Conservation (phyloP, 2,797 vertebrate genomes). For the Phalloptychus januarius region DNA sequence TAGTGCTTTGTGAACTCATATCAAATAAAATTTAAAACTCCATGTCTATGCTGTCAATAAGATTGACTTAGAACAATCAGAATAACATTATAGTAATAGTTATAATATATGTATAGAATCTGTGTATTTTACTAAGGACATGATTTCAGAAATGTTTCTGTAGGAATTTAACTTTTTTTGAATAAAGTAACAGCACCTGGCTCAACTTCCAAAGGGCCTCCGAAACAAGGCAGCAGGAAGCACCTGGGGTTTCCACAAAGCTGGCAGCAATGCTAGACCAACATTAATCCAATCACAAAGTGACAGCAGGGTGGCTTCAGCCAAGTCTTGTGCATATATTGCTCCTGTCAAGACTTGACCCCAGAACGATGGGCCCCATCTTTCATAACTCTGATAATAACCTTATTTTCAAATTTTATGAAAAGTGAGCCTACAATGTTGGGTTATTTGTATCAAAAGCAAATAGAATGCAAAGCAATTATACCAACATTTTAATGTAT, state of each 20-base stretch:
- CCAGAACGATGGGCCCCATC: conserved; percentile 24
- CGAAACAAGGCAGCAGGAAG: conserved; percentile 61
- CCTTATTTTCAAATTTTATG: neutral
- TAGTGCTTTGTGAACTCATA: conserved; percentile 91
- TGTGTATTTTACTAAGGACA: neutral
- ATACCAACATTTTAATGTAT: neutral
- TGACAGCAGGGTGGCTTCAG: conserved; percentile 72
- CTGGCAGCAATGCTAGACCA: conserved; percentile 40
- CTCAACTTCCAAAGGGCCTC: conserved; percentile 46
- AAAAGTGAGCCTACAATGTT: neutral
- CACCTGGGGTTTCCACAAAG: conserved; percentile 65
- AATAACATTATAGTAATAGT: conserved; percentile 62
- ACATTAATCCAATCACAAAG: conserved; percentile 69
- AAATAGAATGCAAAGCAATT: neutral
- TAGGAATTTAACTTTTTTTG: neutral
- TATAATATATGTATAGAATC: conserved; percentile 22
- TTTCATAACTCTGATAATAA: conserved; percentile 13
- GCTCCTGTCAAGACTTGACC: conserved; percentile 71
- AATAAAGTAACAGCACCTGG: conserved; percentile 25
- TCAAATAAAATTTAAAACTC: conserved; percentile 91
- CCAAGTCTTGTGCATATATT: conserved; percentile 79
- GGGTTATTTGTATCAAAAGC: neutral
- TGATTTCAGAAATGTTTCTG: neutral
- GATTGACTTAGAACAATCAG: conserved; percentile 78
- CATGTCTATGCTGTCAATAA: conserved; percentile 89